Evolutionary conservation across 2,797 vertebrate genomes (phyloP), one percentile per base, ranked within the genome.

Genomic region (Argentina silus): DNA sequence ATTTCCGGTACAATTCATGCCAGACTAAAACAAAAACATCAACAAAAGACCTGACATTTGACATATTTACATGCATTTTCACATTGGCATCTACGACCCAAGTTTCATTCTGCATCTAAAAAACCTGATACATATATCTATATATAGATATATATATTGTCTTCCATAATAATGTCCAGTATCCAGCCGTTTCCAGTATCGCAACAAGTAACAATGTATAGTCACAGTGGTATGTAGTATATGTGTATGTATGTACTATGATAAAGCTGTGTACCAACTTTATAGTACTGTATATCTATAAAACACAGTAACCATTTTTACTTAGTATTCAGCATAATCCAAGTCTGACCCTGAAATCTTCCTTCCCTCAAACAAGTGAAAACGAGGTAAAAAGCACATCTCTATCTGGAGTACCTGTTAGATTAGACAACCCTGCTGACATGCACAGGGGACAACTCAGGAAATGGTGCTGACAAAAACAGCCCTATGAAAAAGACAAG

Each of bases 21-120:
- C 82, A 74, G 84, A 81, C 85, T 72, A 84, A 83, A 72, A 81
- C 12, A 73, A n/a, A 81, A 73, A 86, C 75, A 69, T 36, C 27
- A 36, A 36, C 27, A 75, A 78, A 73, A 76, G 43, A 75, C 45
- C 59, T 48, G 53, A 86, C 48, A 70, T 69, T 76, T 55, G 79
- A 82, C 78, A 82, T 88, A 91, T 92, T 86, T 90, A 93, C 92
- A 93, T 75, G 81, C 67, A 80, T 87, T 57, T 85, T 87, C 82
- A 91, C 78, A 83, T 82, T 76, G 76, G 83, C 73, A 78, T 81
- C 74, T 77, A 83, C 78, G 73, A 87, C 71, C 79, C 71, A 71
- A 81, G 76, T 71, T 56, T 80, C 74, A 81, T 80, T 84, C 81
- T 79, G 61, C 76, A 80, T 81, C 79, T 81, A 90, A 89, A 91